phyloP scores from a whole-genome alignment of 2,888 invertebrate genomes.

The Leistus spinibarbis region DNA sequence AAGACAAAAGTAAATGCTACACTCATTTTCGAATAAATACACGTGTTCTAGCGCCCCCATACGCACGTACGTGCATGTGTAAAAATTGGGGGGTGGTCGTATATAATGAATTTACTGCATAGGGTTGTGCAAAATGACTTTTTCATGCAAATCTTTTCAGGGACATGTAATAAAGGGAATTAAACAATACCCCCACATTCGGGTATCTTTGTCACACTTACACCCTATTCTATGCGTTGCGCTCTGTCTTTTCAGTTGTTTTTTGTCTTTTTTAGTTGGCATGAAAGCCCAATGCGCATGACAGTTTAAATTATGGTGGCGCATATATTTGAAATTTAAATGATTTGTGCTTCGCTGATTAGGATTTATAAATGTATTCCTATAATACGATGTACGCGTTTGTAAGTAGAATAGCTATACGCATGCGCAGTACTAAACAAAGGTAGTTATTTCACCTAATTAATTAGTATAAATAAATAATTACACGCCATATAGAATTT shows the following conservation, averaged over 20 bases:
- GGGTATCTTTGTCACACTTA: neutral
- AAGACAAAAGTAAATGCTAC: neutral
- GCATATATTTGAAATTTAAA: no score
- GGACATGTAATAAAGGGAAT: slow-evolving; percentile 22
- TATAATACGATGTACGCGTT: neutral
- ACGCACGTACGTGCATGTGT: slow-evolving; percentile 13
- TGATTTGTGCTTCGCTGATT: no score
- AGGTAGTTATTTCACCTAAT: slow-evolving; percentile 25
- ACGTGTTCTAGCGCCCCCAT: neutral
- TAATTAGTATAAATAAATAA: slow-evolving; percentile 30
- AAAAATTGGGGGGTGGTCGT: neutral
- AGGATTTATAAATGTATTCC: no score
- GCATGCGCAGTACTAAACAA: neutral
- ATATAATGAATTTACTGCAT: slow-evolving; percentile 18
- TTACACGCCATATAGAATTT: slow-evolving; percentile 3
- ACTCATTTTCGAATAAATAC: neutral
- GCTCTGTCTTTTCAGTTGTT: slow-evolving; percentile 5
- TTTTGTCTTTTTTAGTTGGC: slow-evolving; percentile 1
- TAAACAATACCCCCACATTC: slow-evolving; percentile 1
- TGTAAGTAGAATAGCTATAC: neutral
- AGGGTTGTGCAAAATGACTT: slow-evolving; percentile 13
- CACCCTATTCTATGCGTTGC: neutral
- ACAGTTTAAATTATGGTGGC: no score
- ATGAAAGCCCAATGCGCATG: neutral
- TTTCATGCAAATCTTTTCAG: slow-evolving; percentile 28